Evolutionary conservation across 2,888 invertebrate species (phyloP), one percentile per base, ranked within the genome.

Genomic region (Hipparchia sbordonii): DNA sequence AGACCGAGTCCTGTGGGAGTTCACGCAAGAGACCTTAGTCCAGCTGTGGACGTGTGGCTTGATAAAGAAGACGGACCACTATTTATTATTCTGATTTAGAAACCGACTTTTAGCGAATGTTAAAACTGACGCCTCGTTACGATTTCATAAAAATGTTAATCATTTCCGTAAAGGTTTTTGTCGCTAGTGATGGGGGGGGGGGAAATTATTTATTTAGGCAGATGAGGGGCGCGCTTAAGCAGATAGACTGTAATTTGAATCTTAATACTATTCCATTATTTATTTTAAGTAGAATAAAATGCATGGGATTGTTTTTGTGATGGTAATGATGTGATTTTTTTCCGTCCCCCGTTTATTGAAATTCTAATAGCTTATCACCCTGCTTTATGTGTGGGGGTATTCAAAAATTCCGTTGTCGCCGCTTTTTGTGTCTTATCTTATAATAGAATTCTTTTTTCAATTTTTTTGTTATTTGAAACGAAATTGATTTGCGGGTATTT

Each of bases 231-330:
- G 79, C 80, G 79, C 86, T 86, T 89, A 87, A 88, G 85, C 81
- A 87, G 89, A 89, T 89, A 87, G 84, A 86, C 85, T 82, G 86
- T 87, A 88, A 91, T 90, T 91, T 89, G 87, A 90, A 90, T 90
- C 87, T 88, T 91, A 91, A 91, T 89, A 87, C 85, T 82, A 81
- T 80, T 82, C 86, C 87, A 91, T 91, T 90, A 89, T 89, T 91
- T 90, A 91, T 89, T 90, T 89, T 88, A 85, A 89, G 88, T 84
- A 81, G 83, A 82, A 82, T 82, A 84, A 89, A 89, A 88, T 87
- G 86, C 86, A 90, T 87, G 78, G 82, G 79, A 76, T 81, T 84
- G 80, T 82, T 84, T 83, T 83, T 81, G 73, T 82, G 79, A 82
- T 86, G 85, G 80, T 82, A 84, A 84, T 82, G 70, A 72, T 72